Evolutionary conservation across 2,113 vertebrate genomes (phyloP).

Genomic region (Apodemus sylvaticus): DNA sequence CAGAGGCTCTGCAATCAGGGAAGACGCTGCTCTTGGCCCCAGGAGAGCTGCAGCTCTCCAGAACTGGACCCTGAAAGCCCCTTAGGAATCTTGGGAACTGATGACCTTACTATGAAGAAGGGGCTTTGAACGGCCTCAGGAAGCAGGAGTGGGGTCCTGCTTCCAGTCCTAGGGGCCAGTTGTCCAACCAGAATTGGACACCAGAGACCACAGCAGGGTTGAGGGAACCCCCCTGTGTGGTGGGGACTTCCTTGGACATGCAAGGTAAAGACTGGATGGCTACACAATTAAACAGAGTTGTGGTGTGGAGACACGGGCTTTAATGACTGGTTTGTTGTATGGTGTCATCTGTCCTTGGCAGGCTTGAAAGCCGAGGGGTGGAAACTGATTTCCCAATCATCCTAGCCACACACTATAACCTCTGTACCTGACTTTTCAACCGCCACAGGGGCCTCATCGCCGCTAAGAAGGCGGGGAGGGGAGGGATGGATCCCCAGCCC

Average conservation of each 20-base stretch:
- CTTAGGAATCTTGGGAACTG: conserved; percentile 34
- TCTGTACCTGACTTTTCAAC: conserved; percentile 11
- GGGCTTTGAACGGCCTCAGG: not conserved
- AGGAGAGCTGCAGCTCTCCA: conserved; percentile 25
- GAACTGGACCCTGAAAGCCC: conserved; percentile 47
- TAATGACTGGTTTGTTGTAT: conserved; percentile 39
- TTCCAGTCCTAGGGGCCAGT: not conserved
- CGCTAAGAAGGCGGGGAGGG: not conserved
- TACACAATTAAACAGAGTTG: conserved; percentile 63
- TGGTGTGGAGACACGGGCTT: not conserved
- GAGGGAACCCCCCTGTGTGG: not conserved
- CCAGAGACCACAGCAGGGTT: not conserved
- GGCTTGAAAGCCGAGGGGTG: not conserved
- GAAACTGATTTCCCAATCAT: not conserved
- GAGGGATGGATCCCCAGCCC: not conserved
- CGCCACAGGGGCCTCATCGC: not conserved
- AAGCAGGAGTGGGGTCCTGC: not conserved
- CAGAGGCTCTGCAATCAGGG: not conserved
- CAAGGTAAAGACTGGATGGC: not conserved
- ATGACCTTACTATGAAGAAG: conserved; percentile 45
- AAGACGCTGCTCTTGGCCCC: conserved; percentile 39
- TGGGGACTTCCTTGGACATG: conserved; percentile 11
- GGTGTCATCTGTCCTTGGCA: not conserved
- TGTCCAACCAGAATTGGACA: not conserved
- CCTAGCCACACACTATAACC: not conserved